Evolutionary conservation across 1,140 invertebrate species (phyloP).

Genomic region (Orchesella cincta): DNA sequence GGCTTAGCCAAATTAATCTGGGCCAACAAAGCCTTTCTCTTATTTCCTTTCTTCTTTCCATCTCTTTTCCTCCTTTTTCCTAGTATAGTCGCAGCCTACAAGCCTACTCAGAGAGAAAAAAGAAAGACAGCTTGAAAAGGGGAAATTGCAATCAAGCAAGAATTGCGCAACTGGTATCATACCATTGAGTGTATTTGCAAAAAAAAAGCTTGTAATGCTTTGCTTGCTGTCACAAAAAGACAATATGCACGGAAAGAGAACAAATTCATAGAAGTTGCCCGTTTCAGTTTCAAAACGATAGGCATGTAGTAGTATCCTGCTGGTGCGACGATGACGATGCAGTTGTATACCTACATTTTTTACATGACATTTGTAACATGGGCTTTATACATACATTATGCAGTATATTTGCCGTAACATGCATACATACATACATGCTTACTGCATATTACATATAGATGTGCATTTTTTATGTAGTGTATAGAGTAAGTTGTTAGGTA

Average conservation of each 20-base stretch:
- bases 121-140: slow-evolving; percentile 20
- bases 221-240: neutral
- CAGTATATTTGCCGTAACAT: neutral
- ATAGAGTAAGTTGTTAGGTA: neutral
- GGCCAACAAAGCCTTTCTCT: slow-evolving; percentile 8
- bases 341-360: too few relatives aligned
- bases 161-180: slow-evolving; percentile 12
- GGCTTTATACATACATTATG: neutral
- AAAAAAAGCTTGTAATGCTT: neutral
- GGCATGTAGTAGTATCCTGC: neutral
- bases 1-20: slow-evolving; percentile 29
- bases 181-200: neutral
- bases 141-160: slow-evolving; percentile 19
- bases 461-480: neutral
- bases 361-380: too few relatives aligned
- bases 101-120: too few relatives aligned
- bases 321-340: too few relatives aligned
- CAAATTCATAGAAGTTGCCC: neutral
- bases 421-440: neutral
- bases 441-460: neutral
- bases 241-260: neutral
- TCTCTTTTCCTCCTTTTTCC: too few relatives aligned
- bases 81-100: too few relatives aligned
- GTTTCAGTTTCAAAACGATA: neutral
- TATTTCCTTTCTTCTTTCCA: neutral